These are phyloP conservation scores for Hypocryptadius cinnamomeus DNA, from an alignment of 2,113 vertebrate species.

Conservation along the genomic window DNA sequence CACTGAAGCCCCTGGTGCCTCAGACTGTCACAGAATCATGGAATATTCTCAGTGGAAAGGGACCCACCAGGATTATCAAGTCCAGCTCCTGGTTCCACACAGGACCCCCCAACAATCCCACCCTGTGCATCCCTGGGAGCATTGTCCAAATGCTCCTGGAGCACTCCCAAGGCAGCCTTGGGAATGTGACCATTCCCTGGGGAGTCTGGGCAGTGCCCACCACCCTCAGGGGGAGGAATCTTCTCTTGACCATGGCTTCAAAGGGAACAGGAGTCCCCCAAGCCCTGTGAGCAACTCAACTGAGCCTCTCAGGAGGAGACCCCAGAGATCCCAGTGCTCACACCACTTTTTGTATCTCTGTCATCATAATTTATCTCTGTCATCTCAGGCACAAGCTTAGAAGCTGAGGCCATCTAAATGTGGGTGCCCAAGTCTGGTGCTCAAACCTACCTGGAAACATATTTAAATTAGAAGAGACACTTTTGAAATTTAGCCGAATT, in stretches of 20 bases:
- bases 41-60: background rate
- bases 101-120: background rate
- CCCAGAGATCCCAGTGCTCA: background rate
- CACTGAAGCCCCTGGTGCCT: background rate
- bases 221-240: background rate
- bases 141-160: accelerated
- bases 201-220: background rate
- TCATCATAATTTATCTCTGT: background rate
- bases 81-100: background rate
- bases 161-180: background rate
- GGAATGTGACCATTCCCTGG: background rate
- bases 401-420: background rate
- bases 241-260: background rate
- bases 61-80: background rate
- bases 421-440: background rate
- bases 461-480: background rate
- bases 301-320: background rate
- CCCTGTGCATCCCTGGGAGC: accelerated
- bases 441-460: background rate
- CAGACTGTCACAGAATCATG: background rate
- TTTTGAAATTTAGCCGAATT: background rate
- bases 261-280: background rate
- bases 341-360: background rate
- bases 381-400: background rate
- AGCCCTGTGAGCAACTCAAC: background rate